Base-by-base conservation (phyloP, 2,797 vertebrate species). In the Sciurus carolinensis region DNA sequence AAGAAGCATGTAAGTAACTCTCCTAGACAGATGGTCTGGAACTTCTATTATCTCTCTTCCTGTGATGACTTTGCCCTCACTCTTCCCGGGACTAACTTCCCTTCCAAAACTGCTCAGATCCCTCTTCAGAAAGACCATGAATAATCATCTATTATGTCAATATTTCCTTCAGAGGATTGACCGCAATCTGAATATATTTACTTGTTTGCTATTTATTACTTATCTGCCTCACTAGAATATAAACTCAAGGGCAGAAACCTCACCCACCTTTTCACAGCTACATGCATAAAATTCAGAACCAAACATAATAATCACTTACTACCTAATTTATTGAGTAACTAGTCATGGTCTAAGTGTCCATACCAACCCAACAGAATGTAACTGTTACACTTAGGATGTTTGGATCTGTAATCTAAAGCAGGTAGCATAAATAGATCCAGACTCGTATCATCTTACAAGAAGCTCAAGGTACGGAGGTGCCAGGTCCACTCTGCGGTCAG, bases 91-190 rank as follows among this genome's bases (percentile, higher is more conserved):
- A 54, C 4, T 83, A 75, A 62, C 2, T 93, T 88, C 18, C 86
- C 67, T 66, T 90, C 90, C 62, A 69, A 86, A 28, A 69, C 26
- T 57, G 83, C 6, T 71, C 39, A 12, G 54, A 42, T 50, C 6
- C 4, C 30, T 90, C 24, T 42, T 84, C 73, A 50, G 33, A 64
- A 87, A 86, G 6, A 39, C 7, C 64, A 57, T 9, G 36, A 24
- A 7, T 36, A 76, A 84, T 83, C 20, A 47, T 86, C 75, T 77
- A 54, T 72, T 54, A 11, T 87, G 30, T 28, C 71, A 72, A 42
- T 86, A 36, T 88, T 91, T 81, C 6, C 36, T 59, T 96, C 52
- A 81, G 64, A 90, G 4, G 44, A 90, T 69, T 73, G 83, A 89
- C 96, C 39, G 66, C 72, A 91, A 54, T 87, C 73, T 67, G 44